Conservation (phyloP, 1,140 invertebrate species). For the Hyposmocoma kahamanoa region DNA sequence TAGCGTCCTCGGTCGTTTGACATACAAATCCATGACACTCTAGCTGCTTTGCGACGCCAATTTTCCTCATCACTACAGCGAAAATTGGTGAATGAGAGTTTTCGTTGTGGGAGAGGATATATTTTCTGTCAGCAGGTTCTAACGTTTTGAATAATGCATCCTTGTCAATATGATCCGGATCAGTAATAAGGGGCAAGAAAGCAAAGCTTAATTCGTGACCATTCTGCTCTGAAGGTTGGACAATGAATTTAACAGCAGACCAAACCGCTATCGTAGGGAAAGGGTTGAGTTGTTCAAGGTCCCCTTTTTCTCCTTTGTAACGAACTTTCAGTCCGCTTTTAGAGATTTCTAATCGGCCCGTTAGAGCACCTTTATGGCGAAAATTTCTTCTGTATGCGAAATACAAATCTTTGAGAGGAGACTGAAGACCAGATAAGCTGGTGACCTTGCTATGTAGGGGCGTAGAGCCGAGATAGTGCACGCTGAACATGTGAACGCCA, state of each 20-base stretch:
- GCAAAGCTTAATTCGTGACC: constrained; percentile 75
- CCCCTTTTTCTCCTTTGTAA: constrained; percentile 74
- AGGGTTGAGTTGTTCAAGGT: constrained; percentile 79
- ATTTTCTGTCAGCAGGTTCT: constrained; percentile 70
- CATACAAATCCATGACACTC: constrained; percentile 95
- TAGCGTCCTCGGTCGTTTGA: constrained; percentile 89
- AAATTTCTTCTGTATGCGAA: constrained; percentile 76
- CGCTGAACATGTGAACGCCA: constrained; percentile 77
- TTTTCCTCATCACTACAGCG: constrained; percentile 91
- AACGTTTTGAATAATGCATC: constrained; percentile 77
- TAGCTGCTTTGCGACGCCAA: constrained; percentile 82
- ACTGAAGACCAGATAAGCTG: constrained; percentile 86
- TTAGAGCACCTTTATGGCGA: constrained; percentile 63
- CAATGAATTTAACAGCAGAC: constrained; percentile 88
- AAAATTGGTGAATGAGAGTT: constrained; percentile 88
- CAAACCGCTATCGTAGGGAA: constrained; percentile 93
- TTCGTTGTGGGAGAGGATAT: constrained; percentile 73
- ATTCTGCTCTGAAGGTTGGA: constrained; percentile 72
- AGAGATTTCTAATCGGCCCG: constrained; percentile 81
- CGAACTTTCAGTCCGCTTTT: constrained; percentile 78
- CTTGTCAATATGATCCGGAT: constrained; percentile 86
- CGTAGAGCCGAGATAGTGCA: constrained; percentile 88
- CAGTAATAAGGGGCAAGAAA: constrained; percentile 89
- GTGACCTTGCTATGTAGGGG: constrained; percentile 85
- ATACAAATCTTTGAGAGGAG: constrained; percentile 86